Base-by-base conservation (phyloP, 2,888 invertebrate species). In the Drosophila kambysellisi region DNA sequence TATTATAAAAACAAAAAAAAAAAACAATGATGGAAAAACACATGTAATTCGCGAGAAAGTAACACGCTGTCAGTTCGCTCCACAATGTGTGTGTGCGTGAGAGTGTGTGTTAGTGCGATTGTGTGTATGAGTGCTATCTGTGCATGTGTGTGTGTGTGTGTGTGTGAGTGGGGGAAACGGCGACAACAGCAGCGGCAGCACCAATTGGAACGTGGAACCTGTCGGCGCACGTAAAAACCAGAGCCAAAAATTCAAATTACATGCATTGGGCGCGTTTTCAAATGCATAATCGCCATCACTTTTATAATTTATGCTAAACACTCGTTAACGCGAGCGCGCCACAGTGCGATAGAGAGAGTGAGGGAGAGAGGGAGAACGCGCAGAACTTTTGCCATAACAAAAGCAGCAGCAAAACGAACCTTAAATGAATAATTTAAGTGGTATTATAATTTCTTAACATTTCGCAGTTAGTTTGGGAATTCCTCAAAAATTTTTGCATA, bases 11-110 rank as follows among this genome's bases (percentile, higher is more conserved):
- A 41, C 62, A 64, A 52, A 25, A 25, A 54, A 30, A n/a, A 71
- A 58, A 60, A 54, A 65, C 54, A 37, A 37, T 57, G 63, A 63
- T 74, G 71, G 74, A 78, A 83, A 87, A 89, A 88, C 90, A 88
- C 90, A 88, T 90, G 90, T 88, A 88, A 90, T 90, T 87, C 75
- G 83, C 89, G 90, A 90, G 87, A 88, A 88, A 88, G 87, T 90
- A 88, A 90, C 87, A 88, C 87, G 90, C 90, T 88, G 89, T 89
- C 87, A 90, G 79, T 87, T 88, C 69, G 73, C 74, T 57, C 65
- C 81, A 75, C 71, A 86, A 74, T 67, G 12, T 12, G 43, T 46
- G 35, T 4, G 12, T 56, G 59, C 72, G 33, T 11, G 33, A 11
- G 33, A 11, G 33, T 33, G 7, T 37, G 37, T 37, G 67, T 54